phyloP scores from a whole-genome alignment of 2,113 vertebrate species.

The Lates calcarifer region DNA sequence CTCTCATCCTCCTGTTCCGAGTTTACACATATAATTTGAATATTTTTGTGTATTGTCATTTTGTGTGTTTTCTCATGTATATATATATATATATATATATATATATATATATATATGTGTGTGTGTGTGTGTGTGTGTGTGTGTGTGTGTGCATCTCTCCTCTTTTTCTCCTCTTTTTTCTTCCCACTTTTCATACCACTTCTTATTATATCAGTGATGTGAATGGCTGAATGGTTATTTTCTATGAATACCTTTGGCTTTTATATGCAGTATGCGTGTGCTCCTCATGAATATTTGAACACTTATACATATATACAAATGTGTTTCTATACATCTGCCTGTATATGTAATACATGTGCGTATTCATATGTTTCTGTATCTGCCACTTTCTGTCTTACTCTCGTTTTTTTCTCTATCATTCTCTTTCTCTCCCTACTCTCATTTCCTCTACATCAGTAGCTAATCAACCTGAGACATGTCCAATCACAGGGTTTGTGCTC shows the following conservation, averaged over 20 bases:
- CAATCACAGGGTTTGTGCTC: constrained; percentile 73
- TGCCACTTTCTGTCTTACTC: background rate
- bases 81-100: too few species aligned
- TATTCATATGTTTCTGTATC: constrained; percentile 17
- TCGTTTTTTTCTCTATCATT: background rate
- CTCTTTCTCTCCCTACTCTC: constrained; percentile 24
- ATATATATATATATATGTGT: too few species aligned
- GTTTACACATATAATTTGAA: constrained; percentile 6
- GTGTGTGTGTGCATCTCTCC: too few species aligned
- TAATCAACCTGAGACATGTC: constrained; percentile 74
- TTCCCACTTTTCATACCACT: background rate
- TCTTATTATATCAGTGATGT: constrained; percentile 1
- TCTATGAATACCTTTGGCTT: background rate
- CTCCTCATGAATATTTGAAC: constrained; percentile 30
- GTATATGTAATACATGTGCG: constrained; percentile 15
- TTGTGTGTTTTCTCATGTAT: constrained; percentile 12
- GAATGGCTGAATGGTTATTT: background rate
- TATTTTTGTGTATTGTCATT: background rate
- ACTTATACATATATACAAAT: constrained; percentile 1
- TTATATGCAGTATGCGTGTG: background rate
- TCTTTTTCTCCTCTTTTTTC: background rate
- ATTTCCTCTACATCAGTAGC: constrained; percentile 69
- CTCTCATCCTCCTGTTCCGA: background rate
- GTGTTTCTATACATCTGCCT: background rate
- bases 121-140: too few species aligned